Evolutionary conservation across 1,140 invertebrate species (phyloP), one percentile per base, ranked within the genome.

Genomic region (Cepaea nemoralis): DNA sequence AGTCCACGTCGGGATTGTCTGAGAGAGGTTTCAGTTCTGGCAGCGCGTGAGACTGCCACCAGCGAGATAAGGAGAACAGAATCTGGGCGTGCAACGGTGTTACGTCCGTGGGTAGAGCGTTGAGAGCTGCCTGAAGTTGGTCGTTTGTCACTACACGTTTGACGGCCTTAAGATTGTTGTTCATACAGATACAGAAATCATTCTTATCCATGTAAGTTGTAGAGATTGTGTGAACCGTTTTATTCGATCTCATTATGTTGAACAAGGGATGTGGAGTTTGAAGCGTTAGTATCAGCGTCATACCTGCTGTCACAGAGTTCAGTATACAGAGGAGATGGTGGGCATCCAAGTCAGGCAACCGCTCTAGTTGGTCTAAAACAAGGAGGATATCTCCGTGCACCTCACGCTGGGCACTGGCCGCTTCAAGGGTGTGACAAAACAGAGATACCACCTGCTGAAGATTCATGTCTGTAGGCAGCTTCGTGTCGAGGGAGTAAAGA

Each of bases 1-100:
- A 83, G 71, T 78, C 69, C 1, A 33, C 45, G 19, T 80, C 77
- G 24, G 74, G 40, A n/a, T 77, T 74, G n/a, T 50, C 67, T 10
- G 67, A 77, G 22, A 83, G 42, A 6, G 55, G 42, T 6, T 77
- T 42, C 8, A 75, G n/a, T 19, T 83, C 77, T 24, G 83, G 83
- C 27, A 85, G 55, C 3, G 78, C 77, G 37, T 80, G 67, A 0
- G 84, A 85, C 10, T 82, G 82, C 84, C 84, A 85, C 33, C 71
- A 73, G 0, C 67, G 50, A 3, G 69, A 63, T 39, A 81, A 55
- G 31, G 73, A 39, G 16, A 75, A 67, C 10, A 81, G 19, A 22
- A 82, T 66, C 37, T 75, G 74, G 0, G 73, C 55, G 5, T 78
- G 59, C 0, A 85, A 45, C 66, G 84, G 80, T 0, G 45, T 77